Evolutionary conservation across 35 echinoderm and acorn worm genomes (phyloP).

Genomic region (Eucidaris tribuloides): DNA sequence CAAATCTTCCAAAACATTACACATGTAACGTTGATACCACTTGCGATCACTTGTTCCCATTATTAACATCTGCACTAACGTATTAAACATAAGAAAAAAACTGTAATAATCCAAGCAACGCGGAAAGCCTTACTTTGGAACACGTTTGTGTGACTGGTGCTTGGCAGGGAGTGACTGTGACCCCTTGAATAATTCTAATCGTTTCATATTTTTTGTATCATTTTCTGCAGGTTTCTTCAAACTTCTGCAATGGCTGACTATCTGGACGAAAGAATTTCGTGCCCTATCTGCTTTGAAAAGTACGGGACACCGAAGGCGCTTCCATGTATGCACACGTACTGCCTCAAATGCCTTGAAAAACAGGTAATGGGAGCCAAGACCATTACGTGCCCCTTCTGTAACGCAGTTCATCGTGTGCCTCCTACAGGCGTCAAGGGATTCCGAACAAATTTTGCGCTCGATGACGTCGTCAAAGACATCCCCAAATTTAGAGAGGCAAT

Average conservation of each 20-base stretch:
- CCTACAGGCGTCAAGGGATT: not conserved
- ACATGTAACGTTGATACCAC: too few species aligned
- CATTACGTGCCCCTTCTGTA: constrained; percentile 10
- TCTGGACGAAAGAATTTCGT: not conserved
- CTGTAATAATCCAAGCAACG: too few species aligned
- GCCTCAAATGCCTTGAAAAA: not conserved
- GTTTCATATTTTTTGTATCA: too few species aligned
- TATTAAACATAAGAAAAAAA: too few species aligned
- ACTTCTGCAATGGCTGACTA: not conserved
- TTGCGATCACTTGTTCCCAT: too few species aligned
- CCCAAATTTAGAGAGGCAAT: constrained; percentile 13
- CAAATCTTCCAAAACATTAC: too few species aligned
- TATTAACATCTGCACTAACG: too few species aligned
- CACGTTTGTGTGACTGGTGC: too few species aligned
- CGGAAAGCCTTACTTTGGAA: too few species aligned
- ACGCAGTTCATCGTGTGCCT: not conserved
- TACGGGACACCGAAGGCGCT: constrained; percentile 28
- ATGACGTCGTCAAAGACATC: not conserved
- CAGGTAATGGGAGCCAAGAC: not conserved
- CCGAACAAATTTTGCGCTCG: not conserved
- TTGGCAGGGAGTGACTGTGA: too few species aligned
- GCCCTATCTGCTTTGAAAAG: constrained; percentile 26
- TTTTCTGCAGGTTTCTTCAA: too few species aligned
- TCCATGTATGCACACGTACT: constrained; percentile 34
- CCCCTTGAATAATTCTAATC: too few species aligned